Percentiles rank a stretch among this genome's conserved stretches.
Evolutionary conservation across 1,140 invertebrate species (phyloP).

Genomic region (Phenacoccus solenopsis): DNA sequence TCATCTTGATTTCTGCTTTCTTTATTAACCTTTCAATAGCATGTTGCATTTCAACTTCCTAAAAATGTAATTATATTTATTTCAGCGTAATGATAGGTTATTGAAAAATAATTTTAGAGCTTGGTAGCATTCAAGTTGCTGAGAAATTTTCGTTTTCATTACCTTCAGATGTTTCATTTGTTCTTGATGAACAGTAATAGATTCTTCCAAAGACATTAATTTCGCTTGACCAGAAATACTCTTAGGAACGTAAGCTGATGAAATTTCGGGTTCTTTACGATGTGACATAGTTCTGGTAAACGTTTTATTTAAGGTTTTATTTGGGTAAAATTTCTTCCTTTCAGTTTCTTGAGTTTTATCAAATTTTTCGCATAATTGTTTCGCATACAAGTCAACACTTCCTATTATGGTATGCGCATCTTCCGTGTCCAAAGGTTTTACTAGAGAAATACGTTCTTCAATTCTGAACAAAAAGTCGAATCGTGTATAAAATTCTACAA

Average conservation of each 20-base stretch:
- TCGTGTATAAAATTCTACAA: slow-evolving; percentile 16
- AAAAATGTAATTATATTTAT: background rate
- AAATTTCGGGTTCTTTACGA: background rate
- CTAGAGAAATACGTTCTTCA: slow-evolving; percentile 39
- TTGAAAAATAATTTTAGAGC: background rate
- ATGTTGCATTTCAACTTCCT: background rate
- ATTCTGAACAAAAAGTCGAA: slow-evolving; percentile 33
- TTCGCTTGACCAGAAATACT: background rate
- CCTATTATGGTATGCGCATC: slow-evolving; percentile 28
- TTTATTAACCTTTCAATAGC: background rate
- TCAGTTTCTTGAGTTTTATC: background rate
- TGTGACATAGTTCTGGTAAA: background rate
- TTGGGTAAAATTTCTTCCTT: background rate
- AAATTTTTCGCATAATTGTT: slow-evolving; percentile 10
- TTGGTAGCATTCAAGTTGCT: background rate
- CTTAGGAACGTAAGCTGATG: background rate
- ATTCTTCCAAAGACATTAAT: slow-evolving; percentile 6
- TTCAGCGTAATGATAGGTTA: background rate
- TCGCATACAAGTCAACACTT: slow-evolving; percentile 19
- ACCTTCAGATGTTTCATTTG: slow-evolving; percentile 1
- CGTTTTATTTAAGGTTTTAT: background rate
- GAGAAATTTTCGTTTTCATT: too few species aligned
- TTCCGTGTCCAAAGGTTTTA: slow-evolving; percentile 45
- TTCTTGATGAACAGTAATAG: background rate
- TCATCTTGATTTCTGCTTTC: background rate